Evolutionary conservation across 1,140 invertebrate genomes (phyloP), one percentile per base, ranked within the genome.

Genomic region (Cherax quadricarinatus): DNA sequence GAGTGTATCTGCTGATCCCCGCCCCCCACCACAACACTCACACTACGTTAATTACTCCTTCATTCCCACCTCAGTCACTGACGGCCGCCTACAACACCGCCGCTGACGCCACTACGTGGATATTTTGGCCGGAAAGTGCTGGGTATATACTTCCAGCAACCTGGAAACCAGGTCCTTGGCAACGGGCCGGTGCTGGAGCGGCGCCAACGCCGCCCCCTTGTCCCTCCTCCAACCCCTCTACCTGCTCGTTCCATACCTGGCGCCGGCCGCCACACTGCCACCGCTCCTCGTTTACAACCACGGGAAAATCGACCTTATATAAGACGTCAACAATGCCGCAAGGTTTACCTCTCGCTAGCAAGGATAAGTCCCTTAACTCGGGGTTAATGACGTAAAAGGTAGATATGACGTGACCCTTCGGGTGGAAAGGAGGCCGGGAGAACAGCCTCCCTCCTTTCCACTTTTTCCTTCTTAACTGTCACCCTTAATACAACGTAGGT

Each of bases 361-460:
- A 9, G 79, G 88, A 24, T 83, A 24, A 24, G 24, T 16, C 66
- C 60, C 49, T 82, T 21, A 49, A 41, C 75, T 18, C 88, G 78
- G 79, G 88, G 88, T 89, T 89, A 89, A 89, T 89, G 88, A 89
- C 62, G 88, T 89, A 83, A 89, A 89, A 82, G 88, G 88, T 89
- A 89, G 88, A 89, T 89, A 88, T 88, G 87, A 89, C 48, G 88
- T 82, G 83, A 70, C 51, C 75, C 88, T 73, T 30, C 60, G 80
- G 88, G 88, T 30, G 79, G 88, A 83, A 88, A 82, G 87, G 87
- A 88, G 66, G 87, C 41, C 24, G 78, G 49, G 70, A 81, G 75
- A 21, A 66, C 41, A 75, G 6, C 85, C 49, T 16, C 62, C 48
- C 24, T 41, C 75, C 49, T 57, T n/a, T 81, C 75, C 87, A 18